Evolutionary conservation across 1,140 invertebrate genomes (phyloP), one percentile per base, ranked within the genome.

Genomic region (Pantala flavescens): DNA sequence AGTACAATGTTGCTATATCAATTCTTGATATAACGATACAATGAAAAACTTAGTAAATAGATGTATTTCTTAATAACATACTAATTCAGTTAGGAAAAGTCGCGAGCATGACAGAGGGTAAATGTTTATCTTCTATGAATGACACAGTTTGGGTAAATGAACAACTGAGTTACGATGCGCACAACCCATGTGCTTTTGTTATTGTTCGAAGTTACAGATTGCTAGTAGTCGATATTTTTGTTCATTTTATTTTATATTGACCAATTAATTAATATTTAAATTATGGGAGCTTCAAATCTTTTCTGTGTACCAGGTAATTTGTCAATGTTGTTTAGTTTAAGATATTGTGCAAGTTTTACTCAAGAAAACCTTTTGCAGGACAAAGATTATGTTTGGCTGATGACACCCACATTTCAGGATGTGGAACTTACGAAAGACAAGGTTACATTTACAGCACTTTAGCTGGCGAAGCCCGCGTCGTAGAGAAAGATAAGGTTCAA

Each of bases 401-500:
- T 79, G 88, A 91, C 78, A 84, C 86, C 71, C 86, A 90, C 79
- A 81, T 90, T 19, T 80, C 89, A 21, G 93, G 92, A 5, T 83
- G 87, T 74, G 95, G 95, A 43, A 95, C 94, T 0, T 95, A 94
- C 80, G 89, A 90, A 80, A 85, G 90, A 75, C 87, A 90, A 81
- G 93, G 93, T 24, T 96, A 94, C 78, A 92, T 97, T 78, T 94
- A 93, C 82, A 89, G 94, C 0, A 90, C 88, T 78, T 83, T 96
- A 76, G 90, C 90, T 49, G 95, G 94, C 21, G 82, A 88, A 74
- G 87, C 95, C 0, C 86, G 88, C 80, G 83, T 91, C 73, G 80
- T 86, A 7, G 84, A 86, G 73, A 80, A 87, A 75, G 87, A 88
- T 75, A 88, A 90, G 79, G 88, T 91, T 82, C 23, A 81, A 76